Base-by-base conservation (phyloP, 2,797 vertebrate genomes). In the Miichthys miiuy region DNA sequence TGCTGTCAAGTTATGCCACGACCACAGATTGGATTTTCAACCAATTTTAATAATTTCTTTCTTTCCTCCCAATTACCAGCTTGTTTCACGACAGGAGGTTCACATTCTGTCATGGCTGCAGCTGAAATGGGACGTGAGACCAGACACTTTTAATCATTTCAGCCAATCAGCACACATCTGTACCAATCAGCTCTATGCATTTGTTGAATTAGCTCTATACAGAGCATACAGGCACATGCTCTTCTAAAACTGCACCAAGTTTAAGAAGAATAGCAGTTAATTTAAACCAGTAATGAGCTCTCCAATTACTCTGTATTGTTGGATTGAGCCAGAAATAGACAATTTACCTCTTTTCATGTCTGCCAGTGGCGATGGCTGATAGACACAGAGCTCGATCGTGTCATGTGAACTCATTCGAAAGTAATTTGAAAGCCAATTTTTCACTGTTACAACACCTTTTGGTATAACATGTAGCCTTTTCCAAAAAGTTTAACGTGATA, bases 21-120 rank as follows among this genome's bases (percentile, higher is more conserved):
- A 51, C 11, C 23, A 23, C 63, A 52, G 66, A 74, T 25, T 68
- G 20, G 66, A 61, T 57, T 48, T n/a, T 25, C 55, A 51, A 52
- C 34, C 21, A 51, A 48, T 71, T 76, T 68, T 10, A 54, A 72
- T 72, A 46, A 74, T 71, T 20, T 66, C 18, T 42, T 60, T 17
- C 14, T 75, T 21, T 42, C 27, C 56, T 8, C 34, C 8, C 61
- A 46, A 47, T 84, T 56, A 72, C 47, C 73, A 77, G 62, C 84
- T 70, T 68, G 71, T 78, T 74, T 80, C 80, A 46, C 85, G 66
- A 21, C 75, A 55, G 83, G 85, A 72, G 68, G n/a, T 61, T 82
- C 67, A 47, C 20, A 48, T 70, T 73, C 61, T 81, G 85, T 79
- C 81, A 54, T 5, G 34, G 17, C 61, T 72, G 72, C 75, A 58